Evolutionary conservation across 2,113 vertebrate species (phyloP), one percentile per base, ranked within the genome.

Genomic region (Corvus moneduloides): DNA sequence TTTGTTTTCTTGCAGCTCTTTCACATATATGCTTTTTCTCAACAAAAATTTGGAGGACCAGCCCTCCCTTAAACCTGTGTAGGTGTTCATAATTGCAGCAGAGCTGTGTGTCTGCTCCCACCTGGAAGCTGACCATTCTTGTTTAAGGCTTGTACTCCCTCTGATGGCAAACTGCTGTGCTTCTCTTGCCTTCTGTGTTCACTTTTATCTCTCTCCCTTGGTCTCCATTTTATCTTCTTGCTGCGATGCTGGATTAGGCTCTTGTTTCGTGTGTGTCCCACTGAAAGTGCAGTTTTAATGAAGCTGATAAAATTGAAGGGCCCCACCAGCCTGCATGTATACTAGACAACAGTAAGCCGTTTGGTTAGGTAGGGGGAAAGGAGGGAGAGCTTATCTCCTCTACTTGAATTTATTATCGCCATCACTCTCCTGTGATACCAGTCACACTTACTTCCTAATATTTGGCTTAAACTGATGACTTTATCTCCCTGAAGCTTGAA

Each of bases 141-240:
- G 32, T 51, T 55, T 39, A 7, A 71, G 66, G 46, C 87, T 84
- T 0, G 3, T 41, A 37, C 96, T 91, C 96, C 96, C 94, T 78
- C 96, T 93, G 74, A 89, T 78, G 96, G 90, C 32, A 7, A 91
- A 55, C 23, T 72, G 44, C 76, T 3, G 54, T 0, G 1, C 32
- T 69, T 26, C 52, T 32, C 46, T 71, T 39, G 54, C 67, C 64
- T 58, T 35, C 44, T 30, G 0, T 37, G 41, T 37, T 62, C 11
- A 19, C 81, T 91, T 64, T 56, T n/a, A 33, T 84, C 73, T 69
- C 43, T 83, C 39, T 49, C 12, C 41, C 46, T 56, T 16, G 46
- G 49, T 69, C 86, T 94, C 91, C 87, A 86, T 96, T 94, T 94
- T 80, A 72, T 72, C 55, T 59, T 59, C 61, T 58, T 73, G 51